Percentiles rank a stretch among this genome's conserved stretches.
Evolutionary conservation across 1,140 invertebrate species (phyloP).

Genomic region (Microvelia longipes): DNA sequence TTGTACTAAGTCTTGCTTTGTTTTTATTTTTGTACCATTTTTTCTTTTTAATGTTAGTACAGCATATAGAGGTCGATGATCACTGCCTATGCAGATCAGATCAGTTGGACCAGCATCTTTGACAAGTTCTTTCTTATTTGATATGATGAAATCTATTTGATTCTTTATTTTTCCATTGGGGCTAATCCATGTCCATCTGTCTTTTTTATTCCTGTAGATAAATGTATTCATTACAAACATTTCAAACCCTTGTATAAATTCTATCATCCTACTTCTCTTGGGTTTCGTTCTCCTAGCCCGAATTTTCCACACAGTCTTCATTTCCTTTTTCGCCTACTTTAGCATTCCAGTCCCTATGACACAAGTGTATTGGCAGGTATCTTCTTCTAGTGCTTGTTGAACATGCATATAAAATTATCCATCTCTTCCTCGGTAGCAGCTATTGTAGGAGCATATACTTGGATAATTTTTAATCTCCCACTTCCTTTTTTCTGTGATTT

Average conservation of each 20-base stretch:
- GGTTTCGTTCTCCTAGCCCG: background rate
- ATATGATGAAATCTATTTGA: background rate
- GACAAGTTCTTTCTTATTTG: background rate
- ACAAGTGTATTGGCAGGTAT: too few species aligned
- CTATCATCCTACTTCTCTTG: background rate
- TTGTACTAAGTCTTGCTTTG: background rate
- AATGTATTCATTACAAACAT: background rate
- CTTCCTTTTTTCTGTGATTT: too few species aligned
- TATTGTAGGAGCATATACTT: too few species aligned
- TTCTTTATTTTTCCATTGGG: background rate
- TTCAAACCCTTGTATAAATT: background rate
- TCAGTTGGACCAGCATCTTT: background rate
- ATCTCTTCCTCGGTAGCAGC: too few species aligned
- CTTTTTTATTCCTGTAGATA: background rate
- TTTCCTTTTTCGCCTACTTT: too few species aligned
- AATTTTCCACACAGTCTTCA: background rate
- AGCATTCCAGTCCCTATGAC: too few species aligned
- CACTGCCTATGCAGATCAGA: background rate
- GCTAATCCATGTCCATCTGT: conserved; percentile 4
- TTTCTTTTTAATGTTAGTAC: background rate
- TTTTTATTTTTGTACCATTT: background rate
- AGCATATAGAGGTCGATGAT: background rate
- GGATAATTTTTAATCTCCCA: too few species aligned
- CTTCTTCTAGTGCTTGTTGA: too few species aligned
- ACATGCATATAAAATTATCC: too few species aligned